These are phyloP conservation scores for Heptranchias perlo DNA, from an alignment of 2,113 vertebrate genomes.

Conservation along the genomic window DNA sequence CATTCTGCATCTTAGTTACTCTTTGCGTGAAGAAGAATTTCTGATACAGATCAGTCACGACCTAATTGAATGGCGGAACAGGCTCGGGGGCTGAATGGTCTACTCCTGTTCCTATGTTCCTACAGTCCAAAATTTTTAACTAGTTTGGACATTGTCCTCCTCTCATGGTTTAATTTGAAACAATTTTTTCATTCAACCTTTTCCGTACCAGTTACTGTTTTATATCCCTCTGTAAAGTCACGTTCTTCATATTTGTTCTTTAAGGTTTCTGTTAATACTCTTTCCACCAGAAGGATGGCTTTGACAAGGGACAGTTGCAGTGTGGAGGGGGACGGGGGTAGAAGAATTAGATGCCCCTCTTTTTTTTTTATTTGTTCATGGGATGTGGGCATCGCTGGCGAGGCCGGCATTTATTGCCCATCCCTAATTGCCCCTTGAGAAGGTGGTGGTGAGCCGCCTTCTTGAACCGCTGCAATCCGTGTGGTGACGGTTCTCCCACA, in stretches of 20 bases:
- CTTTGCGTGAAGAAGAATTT: too few relatives aligned
- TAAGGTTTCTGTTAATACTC: background rate
- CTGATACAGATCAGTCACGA: too few relatives aligned
- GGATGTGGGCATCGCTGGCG: too few relatives aligned
- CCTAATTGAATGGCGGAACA: background rate
- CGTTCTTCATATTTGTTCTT: background rate
- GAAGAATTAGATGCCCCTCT: background rate
- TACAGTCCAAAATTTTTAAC: background rate
- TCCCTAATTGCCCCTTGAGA: too few relatives aligned
- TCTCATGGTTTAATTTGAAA: background rate
- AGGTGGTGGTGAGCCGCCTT: too few relatives aligned
- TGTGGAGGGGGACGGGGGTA: too few relatives aligned
- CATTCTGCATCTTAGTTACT: too few relatives aligned
- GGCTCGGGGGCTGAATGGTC: background rate
- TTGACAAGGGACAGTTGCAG: background rate
- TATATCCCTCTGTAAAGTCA: background rate
- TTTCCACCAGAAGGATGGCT: background rate
- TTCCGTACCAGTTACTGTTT: background rate
- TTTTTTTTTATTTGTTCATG: too few relatives aligned
- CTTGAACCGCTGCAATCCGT: too few relatives aligned
- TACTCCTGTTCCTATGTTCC: background rate
- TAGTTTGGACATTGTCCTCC: background rate
- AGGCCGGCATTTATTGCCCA: too few relatives aligned
- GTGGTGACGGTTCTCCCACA: too few relatives aligned
- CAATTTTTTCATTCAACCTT: background rate